Conservation (phyloP, 2,113 vertebrate genomes). For the Grantiella picta region DNA sequence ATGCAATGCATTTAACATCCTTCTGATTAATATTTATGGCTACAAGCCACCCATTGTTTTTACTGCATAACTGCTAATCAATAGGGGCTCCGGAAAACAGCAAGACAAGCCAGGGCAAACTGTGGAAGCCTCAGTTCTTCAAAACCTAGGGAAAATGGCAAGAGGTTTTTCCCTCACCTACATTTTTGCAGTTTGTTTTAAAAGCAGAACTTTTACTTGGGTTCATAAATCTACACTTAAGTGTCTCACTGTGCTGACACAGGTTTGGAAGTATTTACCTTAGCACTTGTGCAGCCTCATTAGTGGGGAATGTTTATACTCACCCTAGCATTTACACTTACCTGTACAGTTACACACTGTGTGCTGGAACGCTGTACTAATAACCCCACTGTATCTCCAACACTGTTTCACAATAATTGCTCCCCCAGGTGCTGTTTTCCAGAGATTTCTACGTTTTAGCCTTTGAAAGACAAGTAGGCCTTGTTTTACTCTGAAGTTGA, state of each 20-base stretch:
- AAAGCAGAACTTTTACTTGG: not conserved
- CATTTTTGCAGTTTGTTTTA: not conserved
- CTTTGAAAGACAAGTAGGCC: not conserved
- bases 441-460: not conserved
- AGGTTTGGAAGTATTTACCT: not conserved
- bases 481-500: not conserved
- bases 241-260: not conserved
- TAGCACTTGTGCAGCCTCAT: constrained; percentile 7
- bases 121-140: not conserved
- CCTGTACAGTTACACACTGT: not conserved
- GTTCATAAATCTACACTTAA: not conserved
- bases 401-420: not conserved
- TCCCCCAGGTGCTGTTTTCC: not conserved
- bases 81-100: not conserved
- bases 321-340: not conserved
- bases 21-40: constrained; percentile 39
- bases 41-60: constrained; percentile 35
- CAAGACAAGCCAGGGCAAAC: not conserved
- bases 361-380: not conserved
- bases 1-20: constrained; percentile 14
- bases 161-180: not conserved
- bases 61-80: not conserved
- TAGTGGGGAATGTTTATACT: not conserved
- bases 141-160: not conserved
- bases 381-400: not conserved